phyloP scores from a whole-genome alignment of 2,888 invertebrate species.

The Steinernema hermaphroditum region DNA sequence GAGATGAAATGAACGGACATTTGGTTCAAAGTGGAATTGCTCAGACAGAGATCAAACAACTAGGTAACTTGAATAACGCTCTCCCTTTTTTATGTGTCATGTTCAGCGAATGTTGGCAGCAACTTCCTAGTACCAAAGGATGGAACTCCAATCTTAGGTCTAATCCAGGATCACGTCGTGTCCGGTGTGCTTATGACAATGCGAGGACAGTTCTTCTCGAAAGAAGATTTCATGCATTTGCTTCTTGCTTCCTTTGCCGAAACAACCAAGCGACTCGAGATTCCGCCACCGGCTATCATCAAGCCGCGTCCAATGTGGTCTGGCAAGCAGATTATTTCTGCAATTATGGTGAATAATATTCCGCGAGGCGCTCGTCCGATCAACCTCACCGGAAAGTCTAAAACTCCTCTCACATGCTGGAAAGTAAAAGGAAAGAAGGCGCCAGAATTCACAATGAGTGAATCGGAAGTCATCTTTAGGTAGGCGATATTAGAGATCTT shows the following conservation, averaged over 20 bases:
- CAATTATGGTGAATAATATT: conserved; percentile 82
- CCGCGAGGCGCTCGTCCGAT: conserved; percentile 76
- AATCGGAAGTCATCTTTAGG: conserved; percentile 79
- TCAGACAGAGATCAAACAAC: conserved; percentile 76
- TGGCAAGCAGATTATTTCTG: conserved; percentile 88
- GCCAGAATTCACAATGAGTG: conserved; percentile 74
- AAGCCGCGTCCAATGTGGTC: conserved; percentile 88
- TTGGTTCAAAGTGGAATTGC: conserved; percentile 91
- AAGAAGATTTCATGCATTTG: conserved; percentile 85
- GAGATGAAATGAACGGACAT: conserved; percentile 99
- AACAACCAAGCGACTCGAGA: conserved; percentile 68
- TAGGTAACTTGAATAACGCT: conserved; percentile 19
- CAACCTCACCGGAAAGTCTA: conserved; percentile 76
- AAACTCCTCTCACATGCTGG: conserved; percentile 73
- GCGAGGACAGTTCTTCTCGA: conserved; percentile 82
- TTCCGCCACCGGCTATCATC: conserved; percentile 80
- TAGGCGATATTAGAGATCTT: conserved; percentile 32
- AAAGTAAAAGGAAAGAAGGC: conserved; percentile 46
- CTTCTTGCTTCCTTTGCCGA: conserved; percentile 79
- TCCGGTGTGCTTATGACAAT: conserved; percentile 86
- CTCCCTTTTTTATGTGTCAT: conserved; percentile 70
- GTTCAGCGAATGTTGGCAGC: conserved; percentile 69
- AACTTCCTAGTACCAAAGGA: conserved; percentile 98
- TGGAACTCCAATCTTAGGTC: conserved; percentile 83
- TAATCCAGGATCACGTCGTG: conserved; percentile 92